Evolutionary conservation across 2,113 vertebrate species (phyloP), one percentile per base, ranked within the genome.

Genomic region (Serinus canaria): DNA sequence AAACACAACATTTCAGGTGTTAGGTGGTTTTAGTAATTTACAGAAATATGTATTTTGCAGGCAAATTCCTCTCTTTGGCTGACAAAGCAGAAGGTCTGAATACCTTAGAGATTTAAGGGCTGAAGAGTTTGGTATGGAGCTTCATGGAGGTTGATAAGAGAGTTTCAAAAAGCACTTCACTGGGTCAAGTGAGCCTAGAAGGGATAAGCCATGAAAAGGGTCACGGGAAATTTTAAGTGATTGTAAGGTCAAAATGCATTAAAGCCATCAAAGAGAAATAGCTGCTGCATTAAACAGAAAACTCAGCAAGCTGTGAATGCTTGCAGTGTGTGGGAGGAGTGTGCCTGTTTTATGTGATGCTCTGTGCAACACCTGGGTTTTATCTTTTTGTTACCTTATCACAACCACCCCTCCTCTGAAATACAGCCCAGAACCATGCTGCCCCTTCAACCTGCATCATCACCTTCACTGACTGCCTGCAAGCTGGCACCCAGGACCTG

Each of bases 241-340:
- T 56, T 83, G 64, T 72, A 90, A 90, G 83, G 79, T 90, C 85
- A 94, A 86, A 87, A 83, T n/a, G 22, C 35, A 89, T 78, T 95
- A 94, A 96, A 81, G 39, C 19, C 44, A 77, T 77, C 56, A 83
- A 80, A 93, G 70, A 70, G 78, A 73, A 95, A 85, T 10, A 83
- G 72, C 79, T 75, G 75, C 81, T 79, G 37, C 46, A 72, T 67
- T 50, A 63, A 86, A 30, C 50, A 77, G 83, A 90, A 91, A 83
- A 20, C 17, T 49, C 64, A 88, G 66, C 39, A 39, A 81, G 24
- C 19, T 67, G n/a, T 44, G 47, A 89, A 60, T 20, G 28, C 41
- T 78, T 73, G 52, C 78, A 77, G 43, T 1, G 0, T 15, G 18
- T 9, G 15, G 74, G 35, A 70, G 58, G 66, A 13, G 8, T 17